Evolutionary conservation across 2,797 vertebrate genomes (phyloP), one percentile per base, ranked within the genome.

Genomic region (Vultur gryphus): DNA sequence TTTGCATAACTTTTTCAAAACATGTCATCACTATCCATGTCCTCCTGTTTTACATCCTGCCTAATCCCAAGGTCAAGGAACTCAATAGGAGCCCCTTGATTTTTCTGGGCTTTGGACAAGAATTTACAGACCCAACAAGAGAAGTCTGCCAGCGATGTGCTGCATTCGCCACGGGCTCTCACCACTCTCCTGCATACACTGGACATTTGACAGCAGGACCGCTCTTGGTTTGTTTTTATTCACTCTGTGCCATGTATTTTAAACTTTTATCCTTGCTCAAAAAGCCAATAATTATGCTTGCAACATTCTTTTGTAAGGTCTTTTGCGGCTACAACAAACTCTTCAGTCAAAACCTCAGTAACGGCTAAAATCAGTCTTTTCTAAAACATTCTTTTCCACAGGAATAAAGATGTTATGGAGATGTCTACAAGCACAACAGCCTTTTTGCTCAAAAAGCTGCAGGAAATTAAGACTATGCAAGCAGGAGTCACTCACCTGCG

Each of bases 1-100:
- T 95, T 91, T 96, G 86, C 89, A 81, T 90, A 87, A 80, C 64
- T 67, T 90, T 43, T 82, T 13, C 65, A 49, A 97, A 92, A 75
- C 65, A 75, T 26, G 13, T 83, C 72, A 54, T 71, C 2, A 0
- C 57, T 81, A 12, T 11, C 84, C 2, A 0, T 1, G 8, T 35
- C 67, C 65, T 89, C 84, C 44, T 72, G 8, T 71, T 87, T 95
- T 72, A 75, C 61, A 83, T 89, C 67, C 90, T 77, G 75, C 57
- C 67, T 85, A 61, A 85, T 73, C 71, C 86, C 43, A 41, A 90
- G 90, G 84, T 78, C 71, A 69, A 80, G 61, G 78, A 92, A 78
- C 52, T 85, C 57, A 44, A 2, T 7, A 49, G 64, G 48, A 90
- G 28, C 28, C 64, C 65, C 78, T 89, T 51, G 59, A 72, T 80